Evolutionary conservation across 2,888 invertebrate species (phyloP), one percentile per base, ranked within the genome.

Genomic region (Harpagoxenus sublaevis): DNA sequence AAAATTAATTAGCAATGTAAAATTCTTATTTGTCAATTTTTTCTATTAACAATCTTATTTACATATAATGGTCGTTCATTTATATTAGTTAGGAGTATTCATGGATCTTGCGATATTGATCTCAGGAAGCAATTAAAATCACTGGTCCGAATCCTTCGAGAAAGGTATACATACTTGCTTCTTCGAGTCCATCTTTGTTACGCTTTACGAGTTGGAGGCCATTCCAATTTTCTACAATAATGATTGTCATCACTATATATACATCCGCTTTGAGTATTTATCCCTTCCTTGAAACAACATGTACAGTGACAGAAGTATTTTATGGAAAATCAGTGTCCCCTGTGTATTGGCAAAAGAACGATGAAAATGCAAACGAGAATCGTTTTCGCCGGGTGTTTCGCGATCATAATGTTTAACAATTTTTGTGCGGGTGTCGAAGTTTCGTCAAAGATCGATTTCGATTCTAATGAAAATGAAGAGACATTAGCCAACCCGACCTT

Each of bases 401-500:
- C 55, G 70, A 48, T 68, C 15, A 28, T 51, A 4, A 45, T 45
- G 10, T 23, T 35, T 9, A 45, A 63, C 2, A 74, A 84, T 92
- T 55, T 91, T 84, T 6, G 83, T 87, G 70, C 88, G 87, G 75
- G 89, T 18, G 35, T 70, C n/a, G 60, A 87, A 75, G 79, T 93
- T 60, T 92, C 91, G 0, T 91, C 93, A n/a, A 90, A 92, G 73
- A 88, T 93, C 42, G 89, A 87, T 51, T 83, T 93, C 5, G 89
- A 86, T n/a, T 88, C 88, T 31, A 62, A 83, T 5, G 89, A 91
- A 65, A 51, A 65, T 57, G 78, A 74, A 45, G 48, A 28, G 5
- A 31, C 35, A 3, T 15, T 55, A n/a, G 55, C 10, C 10, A 57
- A 28, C 6, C 2, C 48, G 28, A n/a, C 10, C 10, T 66, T 55